Evolutionary conservation across 1,140 invertebrate genomes (phyloP).

Genomic region (Diachasmimorpha longicaudata): DNA sequence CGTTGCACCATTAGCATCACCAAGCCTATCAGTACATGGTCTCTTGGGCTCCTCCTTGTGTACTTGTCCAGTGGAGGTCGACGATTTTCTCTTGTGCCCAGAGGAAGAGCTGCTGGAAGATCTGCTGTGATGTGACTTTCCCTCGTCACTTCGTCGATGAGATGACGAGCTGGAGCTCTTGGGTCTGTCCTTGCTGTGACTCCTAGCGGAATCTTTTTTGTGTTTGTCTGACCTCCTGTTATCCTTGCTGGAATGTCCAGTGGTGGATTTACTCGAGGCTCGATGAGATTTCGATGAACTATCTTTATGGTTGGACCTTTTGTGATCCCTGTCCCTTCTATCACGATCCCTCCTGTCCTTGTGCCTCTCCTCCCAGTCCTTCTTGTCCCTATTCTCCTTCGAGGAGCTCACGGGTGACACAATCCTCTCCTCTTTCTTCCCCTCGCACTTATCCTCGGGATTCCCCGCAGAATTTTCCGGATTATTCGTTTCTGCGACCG

Average conservation of each 20-base stretch:
- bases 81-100: constrained; percentile 45
- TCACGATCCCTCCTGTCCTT: constrained; percentile 41
- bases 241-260: constrained; percentile 29
- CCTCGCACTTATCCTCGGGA: constrained; percentile 27
- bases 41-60: constrained; percentile 41
- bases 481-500: background rate
- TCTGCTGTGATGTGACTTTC: constrained; percentile 35
- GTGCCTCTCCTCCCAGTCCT: constrained; percentile 38
- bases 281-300: constrained; percentile 30
- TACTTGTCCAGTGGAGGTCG: constrained; percentile 29
- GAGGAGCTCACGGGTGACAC: background rate
- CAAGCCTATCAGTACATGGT: constrained; percentile 32
- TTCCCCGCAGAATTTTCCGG: constrained; percentile 15
- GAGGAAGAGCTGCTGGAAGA: constrained; percentile 33
- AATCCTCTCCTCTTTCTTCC: constrained; percentile 11
- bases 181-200: constrained; percentile 17
- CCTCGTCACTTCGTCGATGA: constrained; percentile 26
- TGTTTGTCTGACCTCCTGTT: constrained; percentile 36
- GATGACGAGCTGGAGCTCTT: constrained; percentile 22
- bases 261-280: constrained; percentile 22
- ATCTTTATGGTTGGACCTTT: constrained; percentile 42
- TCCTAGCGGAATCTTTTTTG: constrained; percentile 34
- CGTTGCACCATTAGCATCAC: background rate
- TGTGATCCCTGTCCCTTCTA: constrained; percentile 34
- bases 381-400: constrained; percentile 37